phyloP scores from a whole-genome alignment of 2,113 vertebrate species.

The Zosterops borbonicus region DNA sequence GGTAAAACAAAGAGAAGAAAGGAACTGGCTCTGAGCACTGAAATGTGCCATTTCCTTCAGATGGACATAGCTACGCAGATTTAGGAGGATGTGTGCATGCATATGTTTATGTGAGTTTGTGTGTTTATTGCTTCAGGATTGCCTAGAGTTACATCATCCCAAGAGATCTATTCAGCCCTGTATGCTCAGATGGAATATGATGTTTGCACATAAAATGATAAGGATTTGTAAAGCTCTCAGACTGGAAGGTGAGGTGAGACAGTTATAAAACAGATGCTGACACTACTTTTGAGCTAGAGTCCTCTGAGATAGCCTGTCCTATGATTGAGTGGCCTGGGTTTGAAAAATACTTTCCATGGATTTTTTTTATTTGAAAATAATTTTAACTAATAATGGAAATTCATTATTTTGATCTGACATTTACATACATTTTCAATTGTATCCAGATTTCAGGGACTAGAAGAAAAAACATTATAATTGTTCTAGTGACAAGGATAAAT shows the following conservation, averaged over 20 bases:
- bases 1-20: constrained; percentile 37
- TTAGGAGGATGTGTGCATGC: constrained; percentile 48
- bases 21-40: neutral
- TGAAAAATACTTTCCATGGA: neutral
- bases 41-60: constrained; percentile 14
- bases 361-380: constrained; percentile 1
- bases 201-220: constrained; percentile 48
- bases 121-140: constrained; percentile 46
- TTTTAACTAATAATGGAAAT: constrained; percentile 10
- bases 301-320: neutral
- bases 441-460: neutral
- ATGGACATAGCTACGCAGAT: neutral
- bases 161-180: constrained; percentile 13
- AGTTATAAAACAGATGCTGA: constrained; percentile 39
- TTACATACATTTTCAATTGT: neutral
- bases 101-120: constrained; percentile 47
- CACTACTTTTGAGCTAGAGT: neutral
- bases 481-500: constrained; percentile 8
- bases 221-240: constrained; percentile 30
- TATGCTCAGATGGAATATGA: constrained; percentile 32
- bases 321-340: neutral
- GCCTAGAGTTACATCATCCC: constrained; percentile 46
- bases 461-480: neutral
- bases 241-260: constrained; percentile 14
- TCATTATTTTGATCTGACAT: constrained; percentile 18